Percentiles rank a stretch among this genome's conserved stretches.
Evolutionary conservation across 2,888 invertebrate genomes (phyloP).

Genomic region (Saturnia pavonia): DNA sequence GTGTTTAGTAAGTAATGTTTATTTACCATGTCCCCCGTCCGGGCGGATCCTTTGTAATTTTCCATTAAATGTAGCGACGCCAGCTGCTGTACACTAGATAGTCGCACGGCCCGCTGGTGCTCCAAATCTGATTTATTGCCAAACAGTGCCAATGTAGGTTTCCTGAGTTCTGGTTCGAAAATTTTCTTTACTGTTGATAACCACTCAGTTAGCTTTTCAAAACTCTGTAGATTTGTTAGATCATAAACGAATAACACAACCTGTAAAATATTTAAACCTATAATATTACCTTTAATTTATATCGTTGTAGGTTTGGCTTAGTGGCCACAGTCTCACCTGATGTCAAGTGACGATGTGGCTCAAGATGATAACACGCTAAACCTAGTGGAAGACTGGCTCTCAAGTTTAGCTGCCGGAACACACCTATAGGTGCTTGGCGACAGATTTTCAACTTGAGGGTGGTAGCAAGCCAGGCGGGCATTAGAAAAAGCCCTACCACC

Average conservation of each 20-base stretch:
- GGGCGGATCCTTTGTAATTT: conserved; percentile 85
- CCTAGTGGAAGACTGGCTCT: too few species aligned
- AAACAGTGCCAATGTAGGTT: conserved; percentile 83
- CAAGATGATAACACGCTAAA: too few species aligned
- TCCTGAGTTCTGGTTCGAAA: conserved; percentile 64
- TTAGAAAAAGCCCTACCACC: too few species aligned
- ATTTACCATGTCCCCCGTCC: conserved; percentile 87
- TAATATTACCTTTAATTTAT: too few species aligned
- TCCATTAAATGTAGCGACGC: conserved; percentile 83
- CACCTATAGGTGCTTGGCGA: too few species aligned
- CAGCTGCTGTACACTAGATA: conserved; percentile 84
- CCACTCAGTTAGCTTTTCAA: conserved; percentile 90
- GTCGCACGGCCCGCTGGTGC: conserved; percentile 85
- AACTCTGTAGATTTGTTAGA: conserved; percentile 90
- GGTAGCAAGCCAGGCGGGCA: too few species aligned
- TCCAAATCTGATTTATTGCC: conserved; percentile 89
- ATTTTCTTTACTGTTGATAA: conserved; percentile 77
- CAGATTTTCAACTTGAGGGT: too few species aligned
- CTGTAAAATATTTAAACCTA: conserved; percentile 77
- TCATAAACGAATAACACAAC: conserved; percentile 91
- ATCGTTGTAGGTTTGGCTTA: too few species aligned
- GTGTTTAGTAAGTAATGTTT: not conserved
- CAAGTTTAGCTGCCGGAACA: too few species aligned
- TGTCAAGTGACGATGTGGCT: too few species aligned
- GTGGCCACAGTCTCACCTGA: too few species aligned